phyloP scores from a whole-genome alignment of 2,888 invertebrate genomes.

The Alentia gelatinosa region DNA sequence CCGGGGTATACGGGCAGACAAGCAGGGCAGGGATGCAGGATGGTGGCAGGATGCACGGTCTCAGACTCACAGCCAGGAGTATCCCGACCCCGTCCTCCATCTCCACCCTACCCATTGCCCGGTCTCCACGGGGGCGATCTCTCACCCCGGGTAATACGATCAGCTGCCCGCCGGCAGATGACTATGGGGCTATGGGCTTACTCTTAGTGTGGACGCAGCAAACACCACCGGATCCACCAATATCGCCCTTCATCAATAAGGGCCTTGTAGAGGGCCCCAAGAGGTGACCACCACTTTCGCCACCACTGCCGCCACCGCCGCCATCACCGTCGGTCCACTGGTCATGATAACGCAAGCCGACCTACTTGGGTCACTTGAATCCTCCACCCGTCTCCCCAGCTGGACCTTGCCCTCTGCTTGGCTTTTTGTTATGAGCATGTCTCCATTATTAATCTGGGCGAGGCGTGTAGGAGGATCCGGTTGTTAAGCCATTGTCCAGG shows the following conservation, averaged over 20 bases:
- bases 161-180: background rate
- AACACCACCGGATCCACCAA: background rate
- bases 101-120: no score
- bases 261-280: background rate
- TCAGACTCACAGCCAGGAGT: no score
- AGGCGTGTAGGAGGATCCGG: background rate
- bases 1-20: no score
- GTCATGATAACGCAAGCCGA: background rate
- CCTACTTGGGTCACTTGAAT: background rate
- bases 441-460: background rate
- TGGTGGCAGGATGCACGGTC: no score
- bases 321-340: background rate
- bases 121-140: background rate
- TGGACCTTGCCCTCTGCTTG: background rate
- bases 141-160: background rate
- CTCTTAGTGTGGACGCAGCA: background rate
- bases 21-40: no score
- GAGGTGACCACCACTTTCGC: background rate
- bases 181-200: background rate
- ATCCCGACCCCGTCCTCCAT: no score
- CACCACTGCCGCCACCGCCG: background rate
- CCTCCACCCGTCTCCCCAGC: background rate
- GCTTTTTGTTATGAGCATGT: slow-evolving; percentile 22
- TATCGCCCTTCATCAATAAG: background rate
- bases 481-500: background rate